Base-by-base conservation (phyloP, 2,797 vertebrate genomes). In the Eulemur mongoz region DNA sequence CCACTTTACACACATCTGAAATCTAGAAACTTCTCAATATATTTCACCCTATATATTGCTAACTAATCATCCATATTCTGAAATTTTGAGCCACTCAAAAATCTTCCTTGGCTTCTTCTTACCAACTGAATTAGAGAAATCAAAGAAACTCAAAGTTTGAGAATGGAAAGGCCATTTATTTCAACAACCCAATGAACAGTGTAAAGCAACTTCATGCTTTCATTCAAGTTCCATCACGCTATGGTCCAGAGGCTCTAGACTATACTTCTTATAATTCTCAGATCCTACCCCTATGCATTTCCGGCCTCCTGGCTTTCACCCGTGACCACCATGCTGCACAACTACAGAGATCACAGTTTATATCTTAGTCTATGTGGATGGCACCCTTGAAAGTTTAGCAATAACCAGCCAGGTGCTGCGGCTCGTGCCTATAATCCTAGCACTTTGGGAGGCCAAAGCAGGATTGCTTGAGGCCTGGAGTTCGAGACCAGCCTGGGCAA, bases 11-110 rank as follows among this genome's bases (percentile, higher is more conserved):
- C 5, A 84, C 15, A 88, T 27, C 27, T 70, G 22, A 94, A 93
- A 40, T 38, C 57, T 35, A 69, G 45, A 52, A 72, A 43, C n/a
- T 59, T 95, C 79, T 91, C 76, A 59, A 63, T 65, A 92, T 43
- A 57, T 81, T 83, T 92, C 52, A 87, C 43, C 2, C 17, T 65
- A 14, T 5, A 1, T 23, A 69, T 59, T 87, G 38, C 27, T 61
- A 84, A 63, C 13, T 69, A 35, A 70, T 32, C 63, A 72, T 73
- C 76, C 17, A 48, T 72, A 63, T 93, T 93, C 89, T 72, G 40
- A 97, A 94, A 87, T 20, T 86, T 54, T 1, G 11, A 92, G 45
- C 35, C 57, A 81, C 40, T 75, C 12, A 79, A 82, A 97, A 88
- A 30, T 69, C 61, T 92, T 59, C 69, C 73, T 93, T 32, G 22